phyloP scores from a whole-genome alignment of 2,888 invertebrate genomes.

The Steinernema scapterisci region DNA sequence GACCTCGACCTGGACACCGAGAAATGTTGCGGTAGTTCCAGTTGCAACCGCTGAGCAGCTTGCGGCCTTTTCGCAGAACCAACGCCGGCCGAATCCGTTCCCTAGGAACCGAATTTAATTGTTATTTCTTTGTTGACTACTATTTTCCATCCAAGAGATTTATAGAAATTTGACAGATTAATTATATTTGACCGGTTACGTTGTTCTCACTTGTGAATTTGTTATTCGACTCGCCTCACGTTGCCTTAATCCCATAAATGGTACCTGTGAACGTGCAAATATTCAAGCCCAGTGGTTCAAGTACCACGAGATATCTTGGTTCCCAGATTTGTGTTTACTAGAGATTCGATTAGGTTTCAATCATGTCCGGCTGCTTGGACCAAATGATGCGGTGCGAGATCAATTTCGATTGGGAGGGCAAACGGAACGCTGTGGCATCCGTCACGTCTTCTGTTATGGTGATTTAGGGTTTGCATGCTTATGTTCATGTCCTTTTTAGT shows the following conservation, averaged over 20 bases:
- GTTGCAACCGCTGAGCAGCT: conserved; percentile 51
- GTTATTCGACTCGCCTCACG: neutral
- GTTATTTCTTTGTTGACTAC: conserved; percentile 22
- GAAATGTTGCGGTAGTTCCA: conserved; percentile 62
- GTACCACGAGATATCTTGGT: neutral
- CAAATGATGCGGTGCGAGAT: conserved; percentile 54
- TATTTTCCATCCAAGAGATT: conserved; percentile 8
- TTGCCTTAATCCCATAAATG: neutral
- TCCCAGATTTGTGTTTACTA: neutral
- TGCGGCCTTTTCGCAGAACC: neutral
- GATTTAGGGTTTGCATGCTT: neutral
- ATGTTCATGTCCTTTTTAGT: too few species aligned
- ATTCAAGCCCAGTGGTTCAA: neutral
- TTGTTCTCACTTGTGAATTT: conserved; percentile 30
- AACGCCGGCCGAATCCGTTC: neutral
- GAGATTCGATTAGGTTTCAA: neutral
- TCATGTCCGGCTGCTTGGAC: conserved; percentile 63
- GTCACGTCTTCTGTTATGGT: conserved; percentile 82
- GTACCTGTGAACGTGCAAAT: neutral
- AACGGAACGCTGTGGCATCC: conserved; percentile 84
- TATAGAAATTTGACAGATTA: neutral
- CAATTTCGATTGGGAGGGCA: conserved; percentile 79
- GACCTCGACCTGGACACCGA: conserved; percentile 56
- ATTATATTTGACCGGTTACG: conserved; percentile 9
- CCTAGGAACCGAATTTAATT: neutral